Conservation (phyloP, 2,888 invertebrate species). For the Bedellia somnulentella region DNA sequence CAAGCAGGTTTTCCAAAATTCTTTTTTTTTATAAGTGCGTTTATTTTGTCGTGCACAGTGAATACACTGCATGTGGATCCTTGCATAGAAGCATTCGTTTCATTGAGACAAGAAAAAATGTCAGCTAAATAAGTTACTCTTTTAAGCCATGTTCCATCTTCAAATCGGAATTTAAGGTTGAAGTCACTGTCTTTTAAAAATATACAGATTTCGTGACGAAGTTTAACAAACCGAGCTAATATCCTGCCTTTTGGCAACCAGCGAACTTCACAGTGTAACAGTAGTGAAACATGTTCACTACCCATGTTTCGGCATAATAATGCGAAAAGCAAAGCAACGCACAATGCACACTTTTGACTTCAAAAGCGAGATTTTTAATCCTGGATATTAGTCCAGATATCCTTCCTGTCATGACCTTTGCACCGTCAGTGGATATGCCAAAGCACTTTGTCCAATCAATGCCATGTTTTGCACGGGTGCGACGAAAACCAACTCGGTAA, state of each 20-base stretch:
- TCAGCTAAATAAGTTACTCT: constrained; percentile 9
- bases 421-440: constrained; percentile 9
- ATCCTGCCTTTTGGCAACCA: constrained; percentile 9
- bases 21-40: constrained; percentile 3
- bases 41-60: no score
- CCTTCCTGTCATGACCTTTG: constrained; percentile 7
- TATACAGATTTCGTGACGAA: constrained; percentile 10
- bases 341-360: constrained; percentile 8
- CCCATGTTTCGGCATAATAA: constrained; percentile 8
- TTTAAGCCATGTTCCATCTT: no score
- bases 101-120: constrained; percentile 9
- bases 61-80: constrained; percentile 6
- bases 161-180: constrained; percentile 7
- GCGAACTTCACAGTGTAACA: constrained; percentile 9
- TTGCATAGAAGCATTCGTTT: constrained; percentile 9
- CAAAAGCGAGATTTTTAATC: constrained; percentile 10
- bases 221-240: constrained; percentile 10
- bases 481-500: no score
- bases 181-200: no score
- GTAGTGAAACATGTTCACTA: constrained; percentile 9
- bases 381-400: constrained; percentile 9
- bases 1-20: not conserved
- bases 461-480: constrained; percentile 7
- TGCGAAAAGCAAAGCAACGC: constrained; percentile 7
- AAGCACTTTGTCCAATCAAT: constrained; percentile 7